A percentile compares a stretch with the other conserved stretches of the same genome.
Conservation (phyloP, 2,797 vertebrate species). For the Sibirionetta formosa region DNA sequence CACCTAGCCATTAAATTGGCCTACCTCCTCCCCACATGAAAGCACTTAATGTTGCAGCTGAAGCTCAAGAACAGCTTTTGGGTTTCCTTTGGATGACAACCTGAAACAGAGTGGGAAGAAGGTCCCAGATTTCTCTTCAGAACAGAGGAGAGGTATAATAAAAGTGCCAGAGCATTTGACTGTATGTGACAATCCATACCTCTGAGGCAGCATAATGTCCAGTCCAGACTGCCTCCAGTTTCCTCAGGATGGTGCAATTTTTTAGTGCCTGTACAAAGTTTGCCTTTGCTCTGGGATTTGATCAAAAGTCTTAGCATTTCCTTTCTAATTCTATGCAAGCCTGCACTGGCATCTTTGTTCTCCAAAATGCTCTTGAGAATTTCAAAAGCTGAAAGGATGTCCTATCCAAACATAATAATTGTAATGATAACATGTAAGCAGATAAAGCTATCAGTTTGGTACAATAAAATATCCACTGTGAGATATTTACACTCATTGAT, state of each 20-base stretch:
- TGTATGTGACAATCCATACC: fast-evolving
- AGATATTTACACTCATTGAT: background rate
- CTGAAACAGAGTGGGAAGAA: background rate
- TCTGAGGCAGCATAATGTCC: background rate
- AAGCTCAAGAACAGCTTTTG: background rate
- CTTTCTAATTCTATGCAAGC: background rate
- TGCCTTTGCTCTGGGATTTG: background rate
- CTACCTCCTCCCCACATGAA: background rate
- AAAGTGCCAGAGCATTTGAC: background rate
- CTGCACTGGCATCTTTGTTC: background rate
- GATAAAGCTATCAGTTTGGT: background rate
- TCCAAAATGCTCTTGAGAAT: background rate
- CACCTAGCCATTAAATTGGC: background rate
- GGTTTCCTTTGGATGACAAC: background rate
- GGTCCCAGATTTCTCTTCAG: background rate
- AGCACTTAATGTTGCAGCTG: fast-evolving
- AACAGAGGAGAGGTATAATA: background rate
- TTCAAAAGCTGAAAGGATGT: background rate
- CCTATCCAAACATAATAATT: background rate
- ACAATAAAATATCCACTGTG: background rate
- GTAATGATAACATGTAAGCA: background rate
- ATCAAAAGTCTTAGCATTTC: background rate
- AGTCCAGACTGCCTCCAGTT: background rate
- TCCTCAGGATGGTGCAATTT: background rate
- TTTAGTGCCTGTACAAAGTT: background rate